Evolutionary conservation across 2,113 vertebrate genomes (phyloP).

Genomic region (Psettodes erumei): DNA sequence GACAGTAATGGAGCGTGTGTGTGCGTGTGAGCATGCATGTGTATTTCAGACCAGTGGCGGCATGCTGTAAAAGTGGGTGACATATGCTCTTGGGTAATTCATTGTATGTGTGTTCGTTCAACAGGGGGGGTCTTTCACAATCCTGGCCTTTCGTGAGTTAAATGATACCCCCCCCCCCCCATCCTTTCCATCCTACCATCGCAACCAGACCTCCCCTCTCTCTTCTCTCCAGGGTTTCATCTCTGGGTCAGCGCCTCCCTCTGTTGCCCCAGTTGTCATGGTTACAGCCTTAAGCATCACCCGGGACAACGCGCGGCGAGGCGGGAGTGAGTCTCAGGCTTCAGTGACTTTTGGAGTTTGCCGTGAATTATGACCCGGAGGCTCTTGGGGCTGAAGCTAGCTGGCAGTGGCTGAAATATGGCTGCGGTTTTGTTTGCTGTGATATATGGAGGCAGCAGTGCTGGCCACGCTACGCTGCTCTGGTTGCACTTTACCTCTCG

Average conservation of each 20-base stretch:
- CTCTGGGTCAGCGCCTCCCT: conserved; percentile 64
- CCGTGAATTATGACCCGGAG: conserved; percentile 67
- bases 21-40: conserved; percentile 25
- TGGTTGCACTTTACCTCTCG: conserved; percentile 68
- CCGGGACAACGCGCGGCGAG: conserved; percentile 39
- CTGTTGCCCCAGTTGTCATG: conserved; percentile 68
- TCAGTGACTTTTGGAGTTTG: conserved; percentile 61
- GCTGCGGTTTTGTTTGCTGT: conserved; percentile 69
- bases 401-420: conserved; percentile 72
- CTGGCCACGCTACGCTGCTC: conserved; percentile 58
- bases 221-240: conserved; percentile 47
- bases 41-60: conserved; percentile 18
- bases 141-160: conserved; percentile 28
- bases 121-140: conserved; percentile 66
- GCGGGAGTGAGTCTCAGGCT: conserved; percentile 44
- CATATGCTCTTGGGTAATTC: conserved; percentile 22
- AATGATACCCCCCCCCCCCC: conserved; percentile 33
- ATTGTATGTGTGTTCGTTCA: conserved; percentile 8
- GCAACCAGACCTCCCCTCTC: conserved; percentile 36
- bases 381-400: conserved; percentile 45
- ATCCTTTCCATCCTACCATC: conserved; percentile 6
- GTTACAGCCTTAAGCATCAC: conserved; percentile 60
- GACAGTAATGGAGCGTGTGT: conserved; percentile 42
- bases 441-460: conserved; percentile 65
- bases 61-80: conserved; percentile 21